Conservation (phyloP, 2,113 vertebrate genomes). For the Lipotes vexillifer region DNA sequence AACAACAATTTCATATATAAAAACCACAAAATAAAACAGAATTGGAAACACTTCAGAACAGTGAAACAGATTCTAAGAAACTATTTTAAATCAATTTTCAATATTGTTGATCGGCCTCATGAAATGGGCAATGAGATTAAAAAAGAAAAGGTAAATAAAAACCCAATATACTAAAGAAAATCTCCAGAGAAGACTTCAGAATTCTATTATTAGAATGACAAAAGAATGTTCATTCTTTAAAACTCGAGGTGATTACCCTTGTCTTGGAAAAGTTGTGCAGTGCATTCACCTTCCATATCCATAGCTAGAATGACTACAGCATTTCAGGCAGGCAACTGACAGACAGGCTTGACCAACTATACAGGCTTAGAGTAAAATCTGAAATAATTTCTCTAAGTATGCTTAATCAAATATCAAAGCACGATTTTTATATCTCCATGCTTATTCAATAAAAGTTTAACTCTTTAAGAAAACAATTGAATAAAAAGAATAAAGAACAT, state of each 20-base stretch:
- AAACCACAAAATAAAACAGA: not conserved
- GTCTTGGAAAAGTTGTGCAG: not conserved
- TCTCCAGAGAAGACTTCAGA: not conserved
- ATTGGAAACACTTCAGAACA: not conserved
- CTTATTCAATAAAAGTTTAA: not conserved
- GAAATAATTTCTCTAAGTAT: not conserved
- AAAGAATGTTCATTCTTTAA: not conserved
- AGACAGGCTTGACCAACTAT: not conserved
- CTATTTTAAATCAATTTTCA: not conserved
- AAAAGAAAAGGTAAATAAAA: not conserved
- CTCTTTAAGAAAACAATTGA: not conserved
- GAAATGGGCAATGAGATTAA: not conserved
- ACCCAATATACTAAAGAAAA: not conserved
- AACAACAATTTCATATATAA: not conserved
- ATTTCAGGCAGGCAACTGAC: not conserved
- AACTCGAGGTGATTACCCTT: not conserved
- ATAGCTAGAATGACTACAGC: not conserved
- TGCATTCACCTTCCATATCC: not conserved
- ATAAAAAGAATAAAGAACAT: not conserved
- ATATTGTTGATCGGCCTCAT: not conserved
- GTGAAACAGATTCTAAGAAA: not conserved
- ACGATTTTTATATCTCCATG: not conserved
- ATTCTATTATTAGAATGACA: not conserved
- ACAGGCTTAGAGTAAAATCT: not conserved
- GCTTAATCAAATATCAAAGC: not conserved